Base-by-base conservation (phyloP, 2,797 vertebrate genomes). In the Benthosema pterotum region DNA sequence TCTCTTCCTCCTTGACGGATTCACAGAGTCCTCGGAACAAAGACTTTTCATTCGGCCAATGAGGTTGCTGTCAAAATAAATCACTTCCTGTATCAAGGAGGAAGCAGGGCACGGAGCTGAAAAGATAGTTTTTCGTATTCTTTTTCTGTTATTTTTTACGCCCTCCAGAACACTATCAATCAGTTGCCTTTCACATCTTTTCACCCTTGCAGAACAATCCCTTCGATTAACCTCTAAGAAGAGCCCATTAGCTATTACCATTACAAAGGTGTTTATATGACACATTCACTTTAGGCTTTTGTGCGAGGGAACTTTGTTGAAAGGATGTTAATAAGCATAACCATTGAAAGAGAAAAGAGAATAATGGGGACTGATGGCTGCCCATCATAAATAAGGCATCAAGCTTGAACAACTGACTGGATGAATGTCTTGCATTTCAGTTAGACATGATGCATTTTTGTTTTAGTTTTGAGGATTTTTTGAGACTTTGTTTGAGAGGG, bases 11-110 rank as follows among this genome's bases (percentile, higher is more conserved):
- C n/a, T 49, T 22, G 5, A 42, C 53, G n/a, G 45, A 57, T 69
- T 65, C 65, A 57, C 67, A 56, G 49, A 65, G 51, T 4, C 42
- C 65, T 60, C 73, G 67, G 67, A 74, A 79, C 83, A 89, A 85
- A 75, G 79, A 64, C 65, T 78, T 85, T 79, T 38, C 62, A 71
- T 83, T 75, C 69, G 75, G 75, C 78, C 82, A 87, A 75, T 79
- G 82, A 89, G 81, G 77, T 72, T 68, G 81, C 86, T 83, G 83
- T 89, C 90, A 85, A 84, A 90, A 88, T 87, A 87, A 90, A 91
- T 90, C 80, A 73, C 70, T 75, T 72, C 81, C 71, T 78, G 68
- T 75, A 83, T 85, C 71, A 71, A 52, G 57, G 63, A 82, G 78
- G 77, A 76, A 84, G 74, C 66, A 69, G 74, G 80, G 70, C 69